These are phyloP conservation scores for Myanophis thanlyinensis DNA, from an alignment of 2,113 vertebrate species.

Conservation along the genomic window DNA sequence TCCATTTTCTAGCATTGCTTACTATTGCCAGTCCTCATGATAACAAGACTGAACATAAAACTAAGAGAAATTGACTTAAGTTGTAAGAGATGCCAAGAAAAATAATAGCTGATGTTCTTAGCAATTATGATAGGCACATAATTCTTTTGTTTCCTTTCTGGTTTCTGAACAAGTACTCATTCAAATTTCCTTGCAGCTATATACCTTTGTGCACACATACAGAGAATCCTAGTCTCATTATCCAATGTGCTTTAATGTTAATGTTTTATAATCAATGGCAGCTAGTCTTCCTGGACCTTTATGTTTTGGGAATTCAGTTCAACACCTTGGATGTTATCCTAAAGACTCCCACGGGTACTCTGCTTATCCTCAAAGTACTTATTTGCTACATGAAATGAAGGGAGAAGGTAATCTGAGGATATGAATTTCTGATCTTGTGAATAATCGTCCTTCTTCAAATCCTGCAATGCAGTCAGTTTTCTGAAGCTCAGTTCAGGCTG, in stretches of 20 bases:
- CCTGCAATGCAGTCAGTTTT: neutral
- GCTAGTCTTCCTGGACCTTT: neutral
- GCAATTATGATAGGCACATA: neutral
- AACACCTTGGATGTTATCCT: neutral
- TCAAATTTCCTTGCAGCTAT: neutral
- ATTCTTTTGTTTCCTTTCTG: slow-evolving; percentile 1
- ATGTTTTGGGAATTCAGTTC: neutral
- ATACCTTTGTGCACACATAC: neutral
- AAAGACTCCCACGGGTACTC: neutral
- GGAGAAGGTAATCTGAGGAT: neutral
- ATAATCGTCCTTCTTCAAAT: neutral
- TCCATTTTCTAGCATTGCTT: neutral
- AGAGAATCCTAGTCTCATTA: too few species aligned
- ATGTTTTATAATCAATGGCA: neutral
- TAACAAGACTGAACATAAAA: neutral
- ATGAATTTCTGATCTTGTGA: neutral
- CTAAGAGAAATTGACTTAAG: neutral
- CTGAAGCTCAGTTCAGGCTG: neutral
- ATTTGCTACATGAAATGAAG: neutral
- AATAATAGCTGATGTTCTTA: neutral
- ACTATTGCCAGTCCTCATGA: neutral
- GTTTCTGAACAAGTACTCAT: neutral
- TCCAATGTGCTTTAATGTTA: neutral
- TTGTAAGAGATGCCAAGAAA: neutral
- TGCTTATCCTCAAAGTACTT: neutral